phyloP scores from a whole-genome alignment of 2,797 vertebrate species.

The Margarornis squamiger region DNA sequence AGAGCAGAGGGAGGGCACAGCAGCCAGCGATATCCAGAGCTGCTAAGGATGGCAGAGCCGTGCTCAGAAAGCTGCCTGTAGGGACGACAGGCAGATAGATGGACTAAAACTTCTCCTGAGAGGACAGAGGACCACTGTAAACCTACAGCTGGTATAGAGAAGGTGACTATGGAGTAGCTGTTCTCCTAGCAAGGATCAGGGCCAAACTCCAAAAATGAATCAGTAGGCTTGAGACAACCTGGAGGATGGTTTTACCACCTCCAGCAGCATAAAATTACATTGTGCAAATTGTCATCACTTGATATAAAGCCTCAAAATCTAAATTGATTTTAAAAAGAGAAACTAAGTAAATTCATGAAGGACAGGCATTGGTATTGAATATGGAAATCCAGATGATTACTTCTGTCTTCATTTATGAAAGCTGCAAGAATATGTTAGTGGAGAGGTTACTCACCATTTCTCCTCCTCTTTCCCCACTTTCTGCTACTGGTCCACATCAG shows the following conservation, averaged over 20 bases:
- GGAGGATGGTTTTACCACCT: background rate
- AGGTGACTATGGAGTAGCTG: background rate
- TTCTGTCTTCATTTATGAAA: background rate
- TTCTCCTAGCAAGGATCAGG: background rate
- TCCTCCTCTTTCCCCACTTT: background rate
- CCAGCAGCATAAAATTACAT: background rate
- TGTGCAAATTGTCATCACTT: background rate
- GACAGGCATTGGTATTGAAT: background rate
- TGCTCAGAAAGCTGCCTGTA: background rate
- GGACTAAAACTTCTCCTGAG: background rate
- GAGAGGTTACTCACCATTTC: background rate
- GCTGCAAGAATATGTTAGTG: background rate
- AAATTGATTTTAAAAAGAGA: background rate
- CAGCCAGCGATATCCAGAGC: accelerated
- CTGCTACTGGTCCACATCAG: background rate
- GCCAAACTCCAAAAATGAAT: background rate
- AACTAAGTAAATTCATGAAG: background rate
- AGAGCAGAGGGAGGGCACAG: background rate
- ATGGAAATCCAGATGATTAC: background rate
- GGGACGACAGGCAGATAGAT: background rate
- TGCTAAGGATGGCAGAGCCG: background rate
- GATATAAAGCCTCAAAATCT: background rate
- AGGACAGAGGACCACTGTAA: background rate
- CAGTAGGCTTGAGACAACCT: background rate
- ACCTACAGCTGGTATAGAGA: background rate